Evolutionary conservation across 1,140 invertebrate genomes (phyloP), one percentile per base, ranked within the genome.

Genomic region (Ephestia elutella): DNA sequence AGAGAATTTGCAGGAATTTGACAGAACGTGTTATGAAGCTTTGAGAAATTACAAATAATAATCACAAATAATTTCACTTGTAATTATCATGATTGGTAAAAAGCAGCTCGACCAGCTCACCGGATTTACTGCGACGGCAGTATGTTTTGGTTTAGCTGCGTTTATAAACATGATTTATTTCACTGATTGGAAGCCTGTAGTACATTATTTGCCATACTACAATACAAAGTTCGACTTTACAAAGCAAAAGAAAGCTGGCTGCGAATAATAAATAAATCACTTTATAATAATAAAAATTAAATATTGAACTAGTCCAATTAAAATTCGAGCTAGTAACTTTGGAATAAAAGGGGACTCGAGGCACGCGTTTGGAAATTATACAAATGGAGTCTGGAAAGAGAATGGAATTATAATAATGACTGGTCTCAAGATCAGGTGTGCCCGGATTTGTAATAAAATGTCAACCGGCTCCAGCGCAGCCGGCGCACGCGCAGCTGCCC

Each of bases 161-260:
- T 76, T 82, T 18, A 59, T 92, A n/a, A 79, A 71, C 0, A 25
- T 92, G 5, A 66, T 92, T 11, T 96, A 94, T 73, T 86, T 94
- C 38, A 95, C 94, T 0, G 94, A 96, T 67, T 95, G 94, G 94
- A 93, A 92, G 80, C 60, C 90, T 1, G 73, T 95, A 19, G 82
- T 92, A 21, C 85, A 91, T 69, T 92, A 92, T 71, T 73, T 96
- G 20, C 94, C 94, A 13, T 93, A 91, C 75, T 95, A 95, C 74
- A 91, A 91, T 71, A 89, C 87, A 21, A 94, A 95, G 86, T 96
- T 92, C 73, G 75, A 53, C 19, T 53, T 21, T 21, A 25, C 87
- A 4, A 76, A 59, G 21, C 18, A 35, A 25, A 60, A 63, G 21
- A 57, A 69, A 54, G 2, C 20, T 13, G 54, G 48, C 53, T 54